Conservation (phyloP, 2,797 vertebrate species). For the Tenualosa ilisha region DNA sequence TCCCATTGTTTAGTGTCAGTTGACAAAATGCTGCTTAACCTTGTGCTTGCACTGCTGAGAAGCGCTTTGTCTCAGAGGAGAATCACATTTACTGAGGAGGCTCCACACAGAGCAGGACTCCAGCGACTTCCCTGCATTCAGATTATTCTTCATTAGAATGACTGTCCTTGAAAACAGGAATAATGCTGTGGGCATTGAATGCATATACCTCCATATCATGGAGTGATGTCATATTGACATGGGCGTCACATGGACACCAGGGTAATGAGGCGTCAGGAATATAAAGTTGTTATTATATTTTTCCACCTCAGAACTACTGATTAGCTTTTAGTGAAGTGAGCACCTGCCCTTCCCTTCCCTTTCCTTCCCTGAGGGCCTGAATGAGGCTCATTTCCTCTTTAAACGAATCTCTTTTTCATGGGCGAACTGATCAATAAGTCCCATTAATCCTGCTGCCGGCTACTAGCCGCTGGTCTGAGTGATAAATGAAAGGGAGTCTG, state of each 20-base stretch:
- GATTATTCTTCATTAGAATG: neutral
- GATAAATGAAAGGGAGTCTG: constrained; percentile 67
- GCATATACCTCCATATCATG: neutral
- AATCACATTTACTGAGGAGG: neutral
- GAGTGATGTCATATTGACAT: neutral
- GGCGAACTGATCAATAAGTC: constrained; percentile 77
- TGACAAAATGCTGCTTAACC: constrained; percentile 79
- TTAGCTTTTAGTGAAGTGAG: constrained; percentile 75
- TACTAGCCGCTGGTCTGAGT: constrained; percentile 54
- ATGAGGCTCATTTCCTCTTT: constrained; percentile 69
- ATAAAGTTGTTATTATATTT: constrained; percentile 44
- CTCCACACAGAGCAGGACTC: neutral
- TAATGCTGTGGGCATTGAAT: neutral
- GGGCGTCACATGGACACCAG: neutral
- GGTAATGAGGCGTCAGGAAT: constrained; percentile 30
- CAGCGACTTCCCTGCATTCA: neutral
- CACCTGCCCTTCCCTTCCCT: constrained; percentile 42
- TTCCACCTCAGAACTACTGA: constrained; percentile 60
- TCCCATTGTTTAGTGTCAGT: constrained; percentile 61
- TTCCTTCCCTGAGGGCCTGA: constrained; percentile 53
- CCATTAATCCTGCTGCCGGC: constrained; percentile 74
- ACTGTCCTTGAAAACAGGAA: neutral
- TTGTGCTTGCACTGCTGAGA: constrained; percentile 29
- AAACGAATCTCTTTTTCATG: constrained; percentile 79
- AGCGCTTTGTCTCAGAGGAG: neutral